Evolutionary conservation across 2,888 invertebrate genomes (phyloP), one percentile per base, ranked within the genome.

Genomic region (Leucophenga maculata): DNA sequence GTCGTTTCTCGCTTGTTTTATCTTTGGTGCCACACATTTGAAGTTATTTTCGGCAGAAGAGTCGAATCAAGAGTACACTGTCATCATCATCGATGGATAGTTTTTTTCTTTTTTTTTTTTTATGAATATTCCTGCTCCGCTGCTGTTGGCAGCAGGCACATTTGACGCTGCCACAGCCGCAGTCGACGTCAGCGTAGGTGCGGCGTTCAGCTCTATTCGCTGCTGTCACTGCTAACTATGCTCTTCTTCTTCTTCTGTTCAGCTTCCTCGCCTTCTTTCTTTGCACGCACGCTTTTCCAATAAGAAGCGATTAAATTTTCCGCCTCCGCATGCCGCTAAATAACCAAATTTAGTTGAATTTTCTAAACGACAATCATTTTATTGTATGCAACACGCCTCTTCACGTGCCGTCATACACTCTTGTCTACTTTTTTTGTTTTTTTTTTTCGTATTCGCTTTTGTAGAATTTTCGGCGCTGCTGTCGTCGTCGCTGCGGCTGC

Each of bases 11-110:
- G n/a, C n/a, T n/a, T n/a, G n/a, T n/a, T n/a, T n/a, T 39, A 6
- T 39, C 39, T 22, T 20, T 54, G 32, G 8, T 8, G 20, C 75
- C 74, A 77, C 68, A 65, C 68, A 69, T 75, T 80, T 84, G 70
- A 82, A 83, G 82, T 84, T 84, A 84, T 82, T 81, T 84, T 79
- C 69, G 79, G 71, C 72, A 31, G 20, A 60, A 39, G 39, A 32
- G 6, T 32, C 32, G 8, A 32, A 32, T 32, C 32, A 32, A 32
- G n/a, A 3, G 26, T 26, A 26, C 26, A 26, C 26, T 26, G 26
- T 4, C 26, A 4, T 26, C 39, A 39, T 39, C 39, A 32, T 32
- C 32, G 8, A 39, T 39, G 39, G 20, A 57, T 26, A 26, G 26
- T 2, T 2, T 26, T 26, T n/a, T 59, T 22, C 22, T 22, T 22